Conservation (phyloP, 2,797 vertebrate species). For the Siniperca obscura region DNA sequence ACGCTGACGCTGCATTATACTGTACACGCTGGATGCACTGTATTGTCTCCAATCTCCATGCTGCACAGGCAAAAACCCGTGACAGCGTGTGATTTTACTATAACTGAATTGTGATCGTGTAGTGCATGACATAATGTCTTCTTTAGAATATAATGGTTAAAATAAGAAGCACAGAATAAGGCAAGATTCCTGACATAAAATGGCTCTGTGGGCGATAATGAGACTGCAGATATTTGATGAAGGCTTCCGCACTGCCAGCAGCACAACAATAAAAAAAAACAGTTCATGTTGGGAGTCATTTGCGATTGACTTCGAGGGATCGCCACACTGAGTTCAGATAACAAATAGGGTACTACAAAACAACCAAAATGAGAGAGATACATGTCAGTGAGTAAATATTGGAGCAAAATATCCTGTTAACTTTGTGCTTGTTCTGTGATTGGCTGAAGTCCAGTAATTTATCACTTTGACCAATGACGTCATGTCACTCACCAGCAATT, state of each 20-base stretch:
- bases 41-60: neutral
- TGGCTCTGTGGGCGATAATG: conserved; percentile 63
- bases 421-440: conserved; percentile 13
- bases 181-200: conserved; percentile 13
- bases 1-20: conserved; percentile 43
- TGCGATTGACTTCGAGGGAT: neutral
- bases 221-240: conserved; percentile 70
- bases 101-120: neutral
- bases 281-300: neutral
- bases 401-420: neutral
- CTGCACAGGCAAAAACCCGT: neutral
- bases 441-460: conserved; percentile 30
- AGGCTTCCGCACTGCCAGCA: conserved; percentile 47
- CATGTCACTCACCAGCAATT: conserved; percentile 42
- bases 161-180: neutral
- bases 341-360: neutral
- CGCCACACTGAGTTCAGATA: neutral
- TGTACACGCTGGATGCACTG: neutral
- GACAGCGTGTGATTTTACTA: neutral
- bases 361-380: neutral
- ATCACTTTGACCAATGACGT: conserved; percentile 31
- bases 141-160: neutral
- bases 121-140: neutral
- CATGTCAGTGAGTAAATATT: neutral
- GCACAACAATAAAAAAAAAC: conserved; percentile 2